Conservation (phyloP, 2,113 vertebrate genomes). For the Thunnus maccoyii region DNA sequence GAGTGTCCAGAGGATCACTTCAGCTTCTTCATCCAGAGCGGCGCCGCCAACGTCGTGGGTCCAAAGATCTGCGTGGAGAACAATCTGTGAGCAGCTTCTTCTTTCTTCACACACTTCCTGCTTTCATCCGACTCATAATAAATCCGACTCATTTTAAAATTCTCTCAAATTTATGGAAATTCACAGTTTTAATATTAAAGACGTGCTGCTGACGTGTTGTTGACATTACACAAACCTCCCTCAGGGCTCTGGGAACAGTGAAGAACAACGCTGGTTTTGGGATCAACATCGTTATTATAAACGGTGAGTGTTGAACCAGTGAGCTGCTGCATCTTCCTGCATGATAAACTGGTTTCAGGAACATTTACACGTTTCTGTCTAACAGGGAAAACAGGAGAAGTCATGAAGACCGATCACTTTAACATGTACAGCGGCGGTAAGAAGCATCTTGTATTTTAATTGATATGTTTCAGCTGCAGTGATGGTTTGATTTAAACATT, state of each 20-base stretch:
- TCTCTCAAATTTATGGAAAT: too few species aligned
- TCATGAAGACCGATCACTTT: slow-evolving; percentile 83
- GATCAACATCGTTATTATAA: slow-evolving; percentile 89
- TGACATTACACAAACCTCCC: neutral
- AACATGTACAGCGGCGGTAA: slow-evolving; percentile 92
- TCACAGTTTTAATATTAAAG: too few species aligned
- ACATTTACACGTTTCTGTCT: too few species aligned
- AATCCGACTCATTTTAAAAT: too few species aligned
- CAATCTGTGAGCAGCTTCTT: slow-evolving; percentile 83
- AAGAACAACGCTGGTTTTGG: slow-evolving; percentile 90
- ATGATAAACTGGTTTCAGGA: neutral
- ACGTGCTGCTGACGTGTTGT: too few species aligned
- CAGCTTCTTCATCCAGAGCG: slow-evolving; percentile 92
- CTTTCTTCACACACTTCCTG: neutral
- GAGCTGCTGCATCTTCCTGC: neutral
- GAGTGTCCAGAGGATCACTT: slow-evolving; percentile 88
- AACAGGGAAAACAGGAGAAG: slow-evolving; percentile 89
- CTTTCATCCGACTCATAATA: neutral
- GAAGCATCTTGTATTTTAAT: slow-evolving; percentile 6
- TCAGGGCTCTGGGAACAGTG: slow-evolving; percentile 88
- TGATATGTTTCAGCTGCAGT: neutral
- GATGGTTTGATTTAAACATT: neutral
- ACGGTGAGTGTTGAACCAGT: slow-evolving; percentile 81
- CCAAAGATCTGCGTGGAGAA: slow-evolving; percentile 92
- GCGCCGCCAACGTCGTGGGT: slow-evolving; percentile 90